Evolutionary conservation across 2,797 vertebrate species (phyloP).

Genomic region (Spinus olivaceus): DNA sequence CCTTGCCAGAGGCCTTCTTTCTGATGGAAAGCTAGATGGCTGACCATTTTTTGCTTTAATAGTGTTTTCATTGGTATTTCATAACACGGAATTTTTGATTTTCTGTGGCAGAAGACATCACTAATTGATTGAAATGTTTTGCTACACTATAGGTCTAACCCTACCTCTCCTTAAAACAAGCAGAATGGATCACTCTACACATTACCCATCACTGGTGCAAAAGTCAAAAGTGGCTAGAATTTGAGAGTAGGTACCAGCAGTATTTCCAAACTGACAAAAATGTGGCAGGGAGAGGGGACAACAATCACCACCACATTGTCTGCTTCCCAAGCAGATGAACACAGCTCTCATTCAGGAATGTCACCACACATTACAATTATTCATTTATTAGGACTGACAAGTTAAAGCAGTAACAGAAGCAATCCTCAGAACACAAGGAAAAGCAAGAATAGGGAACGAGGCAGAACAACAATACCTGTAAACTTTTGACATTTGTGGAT

Average conservation of each 20-base stretch:
- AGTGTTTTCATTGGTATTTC: background rate
- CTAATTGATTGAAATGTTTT: background rate
- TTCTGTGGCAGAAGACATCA: background rate
- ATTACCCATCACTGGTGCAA: background rate
- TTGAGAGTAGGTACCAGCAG: background rate
- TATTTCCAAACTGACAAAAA: background rate
- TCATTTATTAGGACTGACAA: background rate
- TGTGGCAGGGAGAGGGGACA: fast-evolving
- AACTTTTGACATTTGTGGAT: slow-evolving; percentile 88
- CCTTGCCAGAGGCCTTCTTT: background rate
- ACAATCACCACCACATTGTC: background rate
- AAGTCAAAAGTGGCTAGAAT: background rate
- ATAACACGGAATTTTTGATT: background rate
- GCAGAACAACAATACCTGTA: slow-evolving; percentile 71
- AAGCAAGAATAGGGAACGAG: background rate
- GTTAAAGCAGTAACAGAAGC: background rate
- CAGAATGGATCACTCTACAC: background rate
- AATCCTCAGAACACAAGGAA: background rate
- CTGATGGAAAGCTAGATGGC: background rate
- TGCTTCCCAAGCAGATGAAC: background rate
- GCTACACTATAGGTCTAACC: background rate
- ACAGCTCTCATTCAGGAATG: background rate
- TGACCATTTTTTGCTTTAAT: background rate
- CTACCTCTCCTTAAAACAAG: background rate
- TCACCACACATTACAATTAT: background rate